Evolutionary conservation across 2,113 vertebrate species (phyloP).

Genomic region (Sarotherodon lohbergeri): DNA sequence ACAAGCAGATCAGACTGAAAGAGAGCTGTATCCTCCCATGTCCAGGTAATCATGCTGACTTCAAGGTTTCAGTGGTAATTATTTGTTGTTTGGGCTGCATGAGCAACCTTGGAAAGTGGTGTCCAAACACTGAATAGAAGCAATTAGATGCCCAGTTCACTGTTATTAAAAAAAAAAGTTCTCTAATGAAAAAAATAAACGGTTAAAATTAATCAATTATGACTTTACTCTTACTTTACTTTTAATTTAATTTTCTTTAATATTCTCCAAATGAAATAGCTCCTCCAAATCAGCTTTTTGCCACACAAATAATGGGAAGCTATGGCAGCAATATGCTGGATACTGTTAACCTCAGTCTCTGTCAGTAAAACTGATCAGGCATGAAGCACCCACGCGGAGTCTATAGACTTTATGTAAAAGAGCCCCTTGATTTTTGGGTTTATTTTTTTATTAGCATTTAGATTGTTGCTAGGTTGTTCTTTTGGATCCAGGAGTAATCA

Average conservation of each 20-base stretch:
- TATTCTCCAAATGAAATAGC: background rate
- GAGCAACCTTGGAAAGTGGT: background rate
- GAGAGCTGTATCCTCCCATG: conserved; percentile 90
- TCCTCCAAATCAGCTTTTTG: background rate
- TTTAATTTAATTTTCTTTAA: accelerated
- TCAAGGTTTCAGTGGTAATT: background rate
- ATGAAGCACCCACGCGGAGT: background rate
- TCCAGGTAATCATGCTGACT: conserved; percentile 76
- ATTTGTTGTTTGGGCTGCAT: background rate
- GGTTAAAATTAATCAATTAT: background rate
- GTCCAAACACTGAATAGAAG: background rate
- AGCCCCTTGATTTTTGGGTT: background rate
- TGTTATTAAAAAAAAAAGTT: background rate
- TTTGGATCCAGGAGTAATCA: background rate
- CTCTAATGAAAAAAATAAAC: background rate
- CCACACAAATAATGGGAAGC: background rate
- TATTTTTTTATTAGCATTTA: background rate
- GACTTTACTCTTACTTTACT: background rate
- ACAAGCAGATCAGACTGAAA: conserved; percentile 78
- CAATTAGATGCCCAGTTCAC: background rate
- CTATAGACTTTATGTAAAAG: background rate
- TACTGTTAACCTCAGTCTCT: background rate
- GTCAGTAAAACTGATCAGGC: background rate
- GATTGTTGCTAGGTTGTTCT: background rate
- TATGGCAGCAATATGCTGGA: background rate